A percentile compares a stretch with the other conserved stretches of the same genome.
Evolutionary conservation across 1,140 invertebrate genomes (phyloP).

Genomic region (Zaprionus kolodkinae): DNA sequence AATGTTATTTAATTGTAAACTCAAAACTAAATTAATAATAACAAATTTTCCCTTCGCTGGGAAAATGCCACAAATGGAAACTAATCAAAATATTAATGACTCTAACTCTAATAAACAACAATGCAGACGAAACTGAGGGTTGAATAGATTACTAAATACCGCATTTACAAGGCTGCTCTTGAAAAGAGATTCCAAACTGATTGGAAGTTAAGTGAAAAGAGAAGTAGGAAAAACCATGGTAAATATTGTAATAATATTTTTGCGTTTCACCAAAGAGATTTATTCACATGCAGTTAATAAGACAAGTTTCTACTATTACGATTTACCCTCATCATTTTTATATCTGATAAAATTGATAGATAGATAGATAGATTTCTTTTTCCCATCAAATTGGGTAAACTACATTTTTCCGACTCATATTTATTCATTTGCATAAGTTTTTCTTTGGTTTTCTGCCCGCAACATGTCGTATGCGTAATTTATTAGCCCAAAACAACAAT

Average conservation of each 20-base stretch:
- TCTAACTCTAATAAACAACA: neutral
- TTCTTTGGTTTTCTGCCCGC: constrained; percentile 20
- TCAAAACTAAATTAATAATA: neutral
- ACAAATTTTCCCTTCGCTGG: too few relatives aligned
- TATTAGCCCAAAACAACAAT: constrained; percentile 20
- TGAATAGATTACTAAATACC: neutral
- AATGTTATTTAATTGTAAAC: neutral
- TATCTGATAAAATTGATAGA: neutral
- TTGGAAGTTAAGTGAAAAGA: too few relatives aligned
- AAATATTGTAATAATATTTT: neutral
- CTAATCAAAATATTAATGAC: neutral
- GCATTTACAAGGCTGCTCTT: neutral
- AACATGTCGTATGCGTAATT: constrained; percentile 65
- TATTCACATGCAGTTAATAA: neutral
- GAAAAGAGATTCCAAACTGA: too few relatives aligned
- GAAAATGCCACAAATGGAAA: neutral
- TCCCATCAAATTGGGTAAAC: neutral
- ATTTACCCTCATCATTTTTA: neutral
- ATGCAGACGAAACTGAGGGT: neutral
- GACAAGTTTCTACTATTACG: neutral
- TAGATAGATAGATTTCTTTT: too few relatives aligned
- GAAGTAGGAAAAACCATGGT: neutral
- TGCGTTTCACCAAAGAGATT: neutral
- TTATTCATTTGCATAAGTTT: constrained; percentile 38
- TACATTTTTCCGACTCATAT: constrained; percentile 10